Evolutionary conservation across 2,113 vertebrate genomes (phyloP), one percentile per base, ranked within the genome.

Genomic region (Sula dactylatra): DNA sequence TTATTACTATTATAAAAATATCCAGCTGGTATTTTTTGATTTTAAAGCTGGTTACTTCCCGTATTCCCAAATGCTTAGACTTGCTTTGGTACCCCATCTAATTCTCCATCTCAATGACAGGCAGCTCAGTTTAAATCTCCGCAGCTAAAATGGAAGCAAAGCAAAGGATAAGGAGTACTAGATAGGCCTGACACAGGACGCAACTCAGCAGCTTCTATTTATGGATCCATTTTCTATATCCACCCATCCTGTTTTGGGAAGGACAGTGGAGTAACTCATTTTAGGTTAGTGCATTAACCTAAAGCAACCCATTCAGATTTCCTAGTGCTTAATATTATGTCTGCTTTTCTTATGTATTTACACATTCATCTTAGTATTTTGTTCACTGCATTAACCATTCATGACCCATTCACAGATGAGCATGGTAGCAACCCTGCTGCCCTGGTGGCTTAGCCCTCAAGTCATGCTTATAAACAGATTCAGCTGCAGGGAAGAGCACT

Each of bases 141-240:
- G 45, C 31, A 86, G 77, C 44, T 67, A 90, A 93, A 95, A 89
- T 3, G 90, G 81, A 86, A 93, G 44, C 64, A 92, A 58, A 78
- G 45, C 42, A 85, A 92, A 85, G 16, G 59, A 86, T 86, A 83
- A 91, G 40, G 17, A 85, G 67, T 45, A 74, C 79, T 91, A 89
- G 71, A 92, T 15, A 89, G 72, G 77, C 69, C 52, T 92, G 80
- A 93, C 73, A 91, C 15, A 84, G 91, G 87, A 97, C 36, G 5
- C 64, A 91, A 42, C 55, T 94, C 86, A 83, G 74, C 86, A 94
- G 65, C 67, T 97, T 95, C 86, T 95, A 92, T 96, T 97, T 93
- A 81, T 79, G 83, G 84, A 92, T 56, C 49, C 36, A 7, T 66
- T 92, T 96, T 91, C 58, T 15, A 93, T 55, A 95, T 62, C 76